phyloP scores from a whole-genome alignment of 1,140 invertebrate species.

The Drosophila tropicalis region DNA sequence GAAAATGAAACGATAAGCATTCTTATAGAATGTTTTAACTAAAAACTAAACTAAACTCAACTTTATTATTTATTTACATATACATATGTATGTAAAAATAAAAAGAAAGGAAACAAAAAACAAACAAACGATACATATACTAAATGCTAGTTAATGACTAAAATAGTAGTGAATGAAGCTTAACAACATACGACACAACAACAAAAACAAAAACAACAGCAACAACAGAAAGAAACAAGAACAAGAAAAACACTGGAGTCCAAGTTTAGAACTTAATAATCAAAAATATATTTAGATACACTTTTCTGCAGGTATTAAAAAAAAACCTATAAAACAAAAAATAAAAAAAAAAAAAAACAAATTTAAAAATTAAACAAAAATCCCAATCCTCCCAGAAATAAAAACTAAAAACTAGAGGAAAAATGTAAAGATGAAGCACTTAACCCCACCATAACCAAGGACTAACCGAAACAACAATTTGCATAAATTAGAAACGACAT shows the following conservation, averaged over 20 bases:
- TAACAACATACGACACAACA: slow-evolving; percentile 65
- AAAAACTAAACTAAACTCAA: slow-evolving; percentile 50
- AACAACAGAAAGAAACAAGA: slow-evolving; percentile 38
- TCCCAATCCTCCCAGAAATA: not conserved
- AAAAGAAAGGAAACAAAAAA: not conserved
- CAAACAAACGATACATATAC: slow-evolving; percentile 44
- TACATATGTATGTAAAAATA: slow-evolving; percentile 5
- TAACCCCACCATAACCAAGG: slow-evolving; percentile 79
- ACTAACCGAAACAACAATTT: slow-evolving; percentile 68
- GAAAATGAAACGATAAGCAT: slow-evolving; percentile 32
- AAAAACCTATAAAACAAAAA: slow-evolving; percentile 45
- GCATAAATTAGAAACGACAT: slow-evolving; percentile 63
- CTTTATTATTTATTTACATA: slow-evolving; percentile 67
- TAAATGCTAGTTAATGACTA: slow-evolving; percentile 67
- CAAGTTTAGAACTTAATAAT: slow-evolving; percentile 82
- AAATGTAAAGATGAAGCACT: slow-evolving; percentile 49
- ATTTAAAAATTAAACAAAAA: not conserved
- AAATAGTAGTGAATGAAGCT: slow-evolving; percentile 73
- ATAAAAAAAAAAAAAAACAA: slow-evolving; percentile 49
- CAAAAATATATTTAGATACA: slow-evolving; percentile 82
- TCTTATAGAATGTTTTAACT: slow-evolving; percentile 71
- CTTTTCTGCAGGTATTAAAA: slow-evolving; percentile 80
- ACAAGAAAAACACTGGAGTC: slow-evolving; percentile 75
- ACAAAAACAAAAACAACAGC: slow-evolving; percentile 48
- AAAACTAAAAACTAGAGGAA: slow-evolving; percentile 56